These are phyloP conservation scores for Esox niger DNA, from an alignment of 2,113 vertebrate genomes.

Conservation along the genomic window DNA sequence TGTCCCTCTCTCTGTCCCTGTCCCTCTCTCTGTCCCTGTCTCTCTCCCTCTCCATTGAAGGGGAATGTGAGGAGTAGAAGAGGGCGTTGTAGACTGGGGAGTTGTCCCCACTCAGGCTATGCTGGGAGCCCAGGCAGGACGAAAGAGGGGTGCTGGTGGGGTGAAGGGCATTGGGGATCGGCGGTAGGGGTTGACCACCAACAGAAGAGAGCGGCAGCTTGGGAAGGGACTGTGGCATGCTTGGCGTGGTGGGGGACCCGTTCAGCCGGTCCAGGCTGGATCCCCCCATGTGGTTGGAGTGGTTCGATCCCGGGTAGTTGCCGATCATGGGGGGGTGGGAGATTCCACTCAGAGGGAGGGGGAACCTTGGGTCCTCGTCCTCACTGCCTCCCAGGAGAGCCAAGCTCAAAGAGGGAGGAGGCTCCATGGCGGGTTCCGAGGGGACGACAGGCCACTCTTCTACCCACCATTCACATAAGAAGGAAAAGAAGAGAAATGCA, in stretches of 20 bases:
- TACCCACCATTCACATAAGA: conserved; percentile 9
- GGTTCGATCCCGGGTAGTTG: conserved; percentile 72
- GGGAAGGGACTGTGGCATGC: conserved; percentile 62
- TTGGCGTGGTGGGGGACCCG: conserved; percentile 70
- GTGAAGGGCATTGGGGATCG: conserved; percentile 74
- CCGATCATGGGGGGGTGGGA: conserved; percentile 64
- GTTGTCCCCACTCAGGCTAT: conserved; percentile 75
- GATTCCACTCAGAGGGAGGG: conserved; percentile 69
- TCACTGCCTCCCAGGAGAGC: conserved; percentile 73
- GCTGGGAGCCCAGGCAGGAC: conserved; percentile 77
- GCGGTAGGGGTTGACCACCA: conserved; percentile 59
- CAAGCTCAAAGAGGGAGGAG: conserved; percentile 75
- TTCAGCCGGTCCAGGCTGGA: conserved; percentile 73
- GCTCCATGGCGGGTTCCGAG: conserved; percentile 69
- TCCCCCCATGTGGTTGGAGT: conserved; percentile 76
- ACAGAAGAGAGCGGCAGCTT: conserved; percentile 67
- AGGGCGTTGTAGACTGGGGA: conserved; percentile 76
- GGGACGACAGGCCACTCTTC: conserved; percentile 48
- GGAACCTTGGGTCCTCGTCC: conserved; percentile 73
- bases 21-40: conserved; percentile 71
- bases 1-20: conserved; percentile 66
- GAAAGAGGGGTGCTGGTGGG: conserved; percentile 76
- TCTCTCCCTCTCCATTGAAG: conserved; percentile 75
- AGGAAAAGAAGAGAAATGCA: not conserved
- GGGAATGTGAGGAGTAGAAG: conserved; percentile 78